phyloP scores from a whole-genome alignment of 2,113 vertebrate species.

The Dromas ardeola region DNA sequence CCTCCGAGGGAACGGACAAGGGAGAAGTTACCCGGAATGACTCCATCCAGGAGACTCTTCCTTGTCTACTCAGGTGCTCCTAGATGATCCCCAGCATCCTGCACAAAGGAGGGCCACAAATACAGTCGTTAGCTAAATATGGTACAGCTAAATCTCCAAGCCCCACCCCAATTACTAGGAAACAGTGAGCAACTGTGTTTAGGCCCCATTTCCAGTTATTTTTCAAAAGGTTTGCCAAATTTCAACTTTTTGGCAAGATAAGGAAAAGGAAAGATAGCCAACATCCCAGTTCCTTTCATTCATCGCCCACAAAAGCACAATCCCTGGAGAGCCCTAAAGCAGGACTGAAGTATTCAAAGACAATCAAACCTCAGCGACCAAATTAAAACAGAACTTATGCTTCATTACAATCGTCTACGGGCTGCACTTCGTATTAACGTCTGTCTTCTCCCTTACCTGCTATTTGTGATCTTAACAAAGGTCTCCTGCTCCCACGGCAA shows the following conservation, averaged over 20 bases:
- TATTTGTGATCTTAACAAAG: not conserved
- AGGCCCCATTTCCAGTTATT: not conserved
- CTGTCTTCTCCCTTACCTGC: not conserved
- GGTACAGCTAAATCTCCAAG: not conserved
- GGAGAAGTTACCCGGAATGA: not conserved
- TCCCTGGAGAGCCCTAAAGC: not conserved
- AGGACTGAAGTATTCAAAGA: not conserved
- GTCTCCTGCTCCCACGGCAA: not conserved
- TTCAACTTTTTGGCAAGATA: not conserved
- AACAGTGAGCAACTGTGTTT: not conserved
- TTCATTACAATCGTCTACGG: not conserved
- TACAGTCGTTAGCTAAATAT: rapidly evolving
- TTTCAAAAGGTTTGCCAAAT: not conserved
- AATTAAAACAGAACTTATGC: not conserved
- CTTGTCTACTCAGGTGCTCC: not conserved
- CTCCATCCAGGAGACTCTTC: not conserved
- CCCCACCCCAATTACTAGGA: not conserved
- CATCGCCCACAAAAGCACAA: not conserved
- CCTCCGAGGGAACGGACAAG: not conserved
- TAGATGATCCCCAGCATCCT: not conserved
- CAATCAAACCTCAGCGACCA: not conserved
- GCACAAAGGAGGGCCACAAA: not conserved
- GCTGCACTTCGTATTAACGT: not conserved
- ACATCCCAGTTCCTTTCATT: not conserved
- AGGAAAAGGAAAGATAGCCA: not conserved